phyloP scores from a whole-genome alignment of 2,888 invertebrate species.

The Allophyes oxyacanthae region DNA sequence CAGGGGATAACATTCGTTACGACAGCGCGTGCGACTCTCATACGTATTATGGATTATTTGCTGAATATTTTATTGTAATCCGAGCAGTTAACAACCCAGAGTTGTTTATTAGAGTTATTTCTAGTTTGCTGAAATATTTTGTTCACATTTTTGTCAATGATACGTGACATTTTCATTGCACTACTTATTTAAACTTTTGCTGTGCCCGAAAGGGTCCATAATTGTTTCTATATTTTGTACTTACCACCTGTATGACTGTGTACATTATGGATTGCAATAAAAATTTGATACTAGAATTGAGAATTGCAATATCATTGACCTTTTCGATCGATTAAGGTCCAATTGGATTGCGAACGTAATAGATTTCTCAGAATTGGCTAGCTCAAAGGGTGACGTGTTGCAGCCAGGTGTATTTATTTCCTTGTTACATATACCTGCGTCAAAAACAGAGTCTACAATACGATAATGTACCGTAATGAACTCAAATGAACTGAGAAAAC shows the following conservation, averaged over 20 bases:
- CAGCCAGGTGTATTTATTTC: neutral
- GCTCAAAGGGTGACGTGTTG: too few relatives aligned
- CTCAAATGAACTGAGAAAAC: neutral
- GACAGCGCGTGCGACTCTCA: slow-evolving; percentile 67
- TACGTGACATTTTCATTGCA: too few relatives aligned
- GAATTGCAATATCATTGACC: too few relatives aligned
- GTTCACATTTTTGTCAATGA: neutral
- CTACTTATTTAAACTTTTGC: too few relatives aligned
- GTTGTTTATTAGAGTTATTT: slow-evolving; percentile 32
- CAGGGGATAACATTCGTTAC: slow-evolving; percentile 79
- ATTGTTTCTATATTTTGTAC: too few relatives aligned
- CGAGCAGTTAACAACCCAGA: slow-evolving; percentile 51
- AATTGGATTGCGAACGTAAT: too few relatives aligned
- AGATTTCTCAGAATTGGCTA: too few relatives aligned
- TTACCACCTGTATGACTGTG: too few relatives aligned
- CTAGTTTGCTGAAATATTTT: slow-evolving; percentile 7
- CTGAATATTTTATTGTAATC: slow-evolving; percentile 68
- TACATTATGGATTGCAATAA: too few relatives aligned
- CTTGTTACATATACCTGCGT: neutral
- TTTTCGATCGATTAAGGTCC: too few relatives aligned
- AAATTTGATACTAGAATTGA: too few relatives aligned
- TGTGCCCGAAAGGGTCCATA: too few relatives aligned
- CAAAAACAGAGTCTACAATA: slow-evolving; percentile 6
- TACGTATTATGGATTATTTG: slow-evolving; percentile 68
- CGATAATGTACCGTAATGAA: neutral